These are phyloP conservation scores for Eubasilissa regina DNA, from an alignment of 1,140 invertebrate genomes.

Conservation along the genomic window DNA sequence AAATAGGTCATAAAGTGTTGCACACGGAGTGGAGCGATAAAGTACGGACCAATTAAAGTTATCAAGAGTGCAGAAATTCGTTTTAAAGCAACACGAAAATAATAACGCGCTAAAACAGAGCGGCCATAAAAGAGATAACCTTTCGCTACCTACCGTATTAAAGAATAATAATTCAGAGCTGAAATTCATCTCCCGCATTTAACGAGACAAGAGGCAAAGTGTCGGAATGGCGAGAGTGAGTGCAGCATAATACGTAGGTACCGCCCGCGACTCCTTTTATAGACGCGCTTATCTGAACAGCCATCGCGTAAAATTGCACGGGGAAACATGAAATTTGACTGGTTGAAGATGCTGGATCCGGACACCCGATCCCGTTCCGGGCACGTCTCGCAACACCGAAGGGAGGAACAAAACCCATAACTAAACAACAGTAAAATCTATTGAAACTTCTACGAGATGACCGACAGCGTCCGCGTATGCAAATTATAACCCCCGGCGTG, in stretches of 20 bases:
- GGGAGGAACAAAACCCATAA: neutral
- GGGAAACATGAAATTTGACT: conserved; percentile 23
- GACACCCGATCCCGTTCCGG: conserved; percentile 5
- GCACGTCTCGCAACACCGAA: neutral
- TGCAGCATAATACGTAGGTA: conserved; percentile 8
- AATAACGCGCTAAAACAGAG: conserved; percentile 23
- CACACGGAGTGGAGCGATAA: neutral
- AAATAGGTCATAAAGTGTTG: conserved; percentile 20
- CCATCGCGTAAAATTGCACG: conserved; percentile 37
- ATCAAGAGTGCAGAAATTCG: conserved; percentile 27
- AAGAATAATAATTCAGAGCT: conserved; percentile 40
- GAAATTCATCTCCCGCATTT: conserved; percentile 40
- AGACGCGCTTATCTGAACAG: conserved; percentile 32
- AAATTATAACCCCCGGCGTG: neutral
- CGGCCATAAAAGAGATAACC: conserved; percentile 39
- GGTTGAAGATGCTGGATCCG: neutral
- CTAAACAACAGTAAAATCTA: neutral
- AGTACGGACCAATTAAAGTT: conserved; percentile 35
- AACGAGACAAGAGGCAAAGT: conserved; percentile 41
- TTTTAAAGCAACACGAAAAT: conserved; percentile 25
- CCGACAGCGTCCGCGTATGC: conserved; percentile 8
- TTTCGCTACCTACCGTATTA: conserved; percentile 32
- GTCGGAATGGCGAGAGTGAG: conserved; percentile 21
- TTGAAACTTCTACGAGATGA: neutral
- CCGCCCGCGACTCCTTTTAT: conserved; percentile 35